Evolutionary conservation across 2,113 vertebrate genomes (phyloP).

Genomic region (Piaya cayana): DNA sequence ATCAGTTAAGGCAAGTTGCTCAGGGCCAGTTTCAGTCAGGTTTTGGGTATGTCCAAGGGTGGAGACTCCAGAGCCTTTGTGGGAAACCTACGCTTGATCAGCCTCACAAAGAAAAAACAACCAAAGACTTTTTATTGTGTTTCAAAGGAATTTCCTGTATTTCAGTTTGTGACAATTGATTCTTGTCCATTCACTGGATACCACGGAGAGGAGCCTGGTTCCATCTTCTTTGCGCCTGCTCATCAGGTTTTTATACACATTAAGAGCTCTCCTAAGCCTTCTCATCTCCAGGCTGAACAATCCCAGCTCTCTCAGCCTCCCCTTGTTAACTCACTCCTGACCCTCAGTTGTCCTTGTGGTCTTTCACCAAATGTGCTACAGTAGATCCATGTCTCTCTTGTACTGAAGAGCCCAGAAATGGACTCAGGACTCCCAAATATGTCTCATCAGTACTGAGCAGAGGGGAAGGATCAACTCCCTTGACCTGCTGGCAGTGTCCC

Average conservation of each 20-base stretch:
- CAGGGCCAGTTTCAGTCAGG: not conserved
- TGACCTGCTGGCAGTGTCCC: not conserved
- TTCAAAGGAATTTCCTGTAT: not conserved
- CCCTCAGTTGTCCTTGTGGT: not conserved
- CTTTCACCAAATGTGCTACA: not conserved
- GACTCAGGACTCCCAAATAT: not conserved
- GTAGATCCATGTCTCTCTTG: not conserved
- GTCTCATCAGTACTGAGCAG: not conserved
- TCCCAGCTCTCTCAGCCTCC: not conserved
- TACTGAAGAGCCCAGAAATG: not conserved
- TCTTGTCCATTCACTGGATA: not conserved
- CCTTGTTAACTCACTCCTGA: not conserved
- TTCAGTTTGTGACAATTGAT: not conserved
- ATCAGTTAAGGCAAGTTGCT: not conserved
- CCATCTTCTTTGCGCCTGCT: not conserved
- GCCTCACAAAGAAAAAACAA: not conserved
- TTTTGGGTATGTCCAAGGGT: not conserved
- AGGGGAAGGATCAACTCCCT: not conserved
- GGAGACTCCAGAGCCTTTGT: not conserved
- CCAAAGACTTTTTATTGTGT: not conserved
- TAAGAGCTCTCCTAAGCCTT: not conserved
- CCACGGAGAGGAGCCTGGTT: not conserved
- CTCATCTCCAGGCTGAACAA: not conserved
- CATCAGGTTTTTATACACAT: not conserved
- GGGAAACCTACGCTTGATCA: not conserved